These are phyloP conservation scores for Motacilla alba DNA, from an alignment of 2,113 vertebrate genomes.

Conservation along the genomic window DNA sequence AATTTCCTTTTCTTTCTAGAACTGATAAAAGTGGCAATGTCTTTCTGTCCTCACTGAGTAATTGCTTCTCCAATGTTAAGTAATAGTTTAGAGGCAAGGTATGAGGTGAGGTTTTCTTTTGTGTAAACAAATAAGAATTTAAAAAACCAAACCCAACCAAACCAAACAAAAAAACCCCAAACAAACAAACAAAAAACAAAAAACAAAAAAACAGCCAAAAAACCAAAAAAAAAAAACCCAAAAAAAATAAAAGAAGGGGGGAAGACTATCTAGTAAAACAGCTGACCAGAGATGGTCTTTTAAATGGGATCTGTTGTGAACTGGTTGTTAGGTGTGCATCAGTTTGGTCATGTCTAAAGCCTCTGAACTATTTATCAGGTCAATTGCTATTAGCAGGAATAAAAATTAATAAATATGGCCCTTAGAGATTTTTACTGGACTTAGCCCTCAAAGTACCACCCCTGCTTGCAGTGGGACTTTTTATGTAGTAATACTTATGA, in stretches of 20 bases:
- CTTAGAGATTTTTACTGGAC: neutral
- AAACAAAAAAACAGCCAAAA: too few relatives aligned
- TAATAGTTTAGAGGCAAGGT: neutral
- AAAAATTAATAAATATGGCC: neutral
- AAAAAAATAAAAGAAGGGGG: accelerated
- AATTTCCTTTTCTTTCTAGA: neutral
- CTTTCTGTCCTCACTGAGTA: neutral
- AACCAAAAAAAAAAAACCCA: too few relatives aligned
- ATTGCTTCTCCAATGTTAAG: neutral
- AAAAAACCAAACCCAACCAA: too few relatives aligned
- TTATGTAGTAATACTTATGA: accelerated
- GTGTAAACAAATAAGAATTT: neutral
- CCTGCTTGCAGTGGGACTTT: neutral
- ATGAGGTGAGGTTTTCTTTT: neutral
- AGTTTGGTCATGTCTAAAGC: neutral
- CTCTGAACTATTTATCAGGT: neutral
- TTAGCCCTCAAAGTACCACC: neutral
- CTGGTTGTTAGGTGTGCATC: neutral
- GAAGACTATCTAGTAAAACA: neutral
- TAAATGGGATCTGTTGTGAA: neutral
- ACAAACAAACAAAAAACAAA: too few relatives aligned
- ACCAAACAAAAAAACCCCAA: too few relatives aligned
- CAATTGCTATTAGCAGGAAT: neutral
- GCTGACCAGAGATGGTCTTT: neutral
- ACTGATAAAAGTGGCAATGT: neutral